Evolutionary conservation across 2,797 vertebrate genomes (phyloP).

Genomic region (Phalloptychus januarius): DNA sequence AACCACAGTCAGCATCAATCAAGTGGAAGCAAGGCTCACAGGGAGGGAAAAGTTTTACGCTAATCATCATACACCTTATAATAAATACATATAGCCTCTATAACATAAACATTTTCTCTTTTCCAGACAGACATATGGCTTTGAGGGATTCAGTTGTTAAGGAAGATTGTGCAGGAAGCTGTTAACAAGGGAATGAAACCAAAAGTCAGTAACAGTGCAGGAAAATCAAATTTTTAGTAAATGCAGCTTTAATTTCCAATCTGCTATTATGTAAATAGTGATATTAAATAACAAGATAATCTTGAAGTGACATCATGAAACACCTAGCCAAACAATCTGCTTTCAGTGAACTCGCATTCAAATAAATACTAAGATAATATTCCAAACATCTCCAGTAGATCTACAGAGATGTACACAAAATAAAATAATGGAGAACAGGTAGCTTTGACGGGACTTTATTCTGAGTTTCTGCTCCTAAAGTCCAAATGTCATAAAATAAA

Average conservation of each 20-base stretch:
- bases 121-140: slow-evolving; percentile 24
- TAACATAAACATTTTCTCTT: slow-evolving; percentile 10
- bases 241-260: slow-evolving; percentile 4
- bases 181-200: slow-evolving; percentile 2
- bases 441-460: neutral
- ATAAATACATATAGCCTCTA: slow-evolving; percentile 59
- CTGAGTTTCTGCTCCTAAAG: neutral
- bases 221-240: neutral
- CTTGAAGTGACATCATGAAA: neutral
- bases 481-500: neutral
- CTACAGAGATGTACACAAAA: neutral
- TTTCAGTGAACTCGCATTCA: slow-evolving; percentile 8
- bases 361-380: neutral
- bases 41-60: slow-evolving; percentile 33
- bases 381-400: neutral
- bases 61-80: slow-evolving; percentile 58
- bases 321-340: neutral
- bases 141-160: slow-evolving; percentile 10
- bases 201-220: neutral
- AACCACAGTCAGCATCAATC: slow-evolving; percentile 68
- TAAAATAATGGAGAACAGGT: neutral
- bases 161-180: neutral
- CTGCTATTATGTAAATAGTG: neutral
- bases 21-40: slow-evolving; percentile 48
- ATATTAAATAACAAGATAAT: neutral